Base-by-base conservation (phyloP, 2,888 invertebrate species). In the Zonitis immaculata region DNA sequence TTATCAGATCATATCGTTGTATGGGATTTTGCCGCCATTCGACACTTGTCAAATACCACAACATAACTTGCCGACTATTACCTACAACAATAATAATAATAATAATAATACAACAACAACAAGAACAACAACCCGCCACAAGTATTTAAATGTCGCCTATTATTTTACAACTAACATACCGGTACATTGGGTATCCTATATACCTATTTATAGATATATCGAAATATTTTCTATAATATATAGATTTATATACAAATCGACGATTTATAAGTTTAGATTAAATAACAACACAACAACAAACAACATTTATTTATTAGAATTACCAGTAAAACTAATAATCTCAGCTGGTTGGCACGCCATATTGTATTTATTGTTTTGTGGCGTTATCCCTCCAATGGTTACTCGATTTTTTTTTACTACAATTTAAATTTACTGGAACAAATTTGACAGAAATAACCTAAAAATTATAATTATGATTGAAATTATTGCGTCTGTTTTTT, bases 351-450 rank as follows among this genome's bases (percentile, higher is more conserved):
- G 14, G 26, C 28, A 35, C 42, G 45, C 22, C 28, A 28, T 46
- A 22, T 49, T 39, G 27, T 25, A n/a, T n/a, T n/a, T n/a, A n/a
- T n/a, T 35, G 12, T 28, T 42, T 42, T 27, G 49, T 44, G 22
- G 30, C 32, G 44, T 49, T 39, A 14, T n/a, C n/a, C n/a, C n/a
- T n/a, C n/a, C n/a, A n/a, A n/a, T n/a, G n/a, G n/a, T n/a, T n/a
- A n/a, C n/a, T n/a, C n/a, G n/a, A n/a, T n/a, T n/a, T n/a, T n/a
- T n/a, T n/a, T n/a, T n/a, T n/a, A n/a, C n/a, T n/a, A n/a, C n/a
- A n/a, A n/a, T n/a, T n/a, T n/a, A n/a, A n/a, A n/a, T n/a, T n/a
- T n/a, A n/a, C n/a, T n/a, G n/a, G n/a, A n/a, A n/a, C n/a, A n/a
- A n/a, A n/a, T n/a, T n/a, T n/a, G n/a, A n/a, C n/a, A n/a, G n/a